Base-by-base conservation (phyloP, 2,113 vertebrate species). In the Todiramphus chloris region DNA sequence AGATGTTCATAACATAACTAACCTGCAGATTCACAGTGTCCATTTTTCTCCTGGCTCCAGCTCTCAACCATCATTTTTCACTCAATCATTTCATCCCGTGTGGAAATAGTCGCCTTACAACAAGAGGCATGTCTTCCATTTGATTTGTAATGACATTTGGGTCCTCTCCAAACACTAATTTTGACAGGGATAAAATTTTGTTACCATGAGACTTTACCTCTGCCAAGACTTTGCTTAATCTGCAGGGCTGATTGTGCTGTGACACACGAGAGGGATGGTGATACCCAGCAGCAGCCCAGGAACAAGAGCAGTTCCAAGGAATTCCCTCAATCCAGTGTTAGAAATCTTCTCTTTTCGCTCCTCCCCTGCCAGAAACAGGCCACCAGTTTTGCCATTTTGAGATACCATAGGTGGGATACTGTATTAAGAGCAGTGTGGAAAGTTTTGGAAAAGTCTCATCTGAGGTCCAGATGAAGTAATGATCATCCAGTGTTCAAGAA, bases 261-360 rank as follows among this genome's bases (percentile, higher is more conserved):
- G 88, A 27, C 82, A 70, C 21, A 30, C 0, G 4, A 30, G 44
- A 21, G 20, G n/a, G 74, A 4, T 33, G 59, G 51, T 48, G 74
- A 75, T 41, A 72, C 6, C 56, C 55, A 77, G 69, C 67, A 91
- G 82, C 31, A 69, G 16, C 41, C n/a, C 51, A 67, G 74, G 50
- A 68, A 67, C 0, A 0, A 58, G 9, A 90, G 44, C 4, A 1
- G 24, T 50, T 41, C 35, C 4, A 1, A 30, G 63, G 64, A 93
- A 90, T 77, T 81, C 63, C 76, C 35, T 4, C 39, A 0, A 1
- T 28, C 31, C 2, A 6, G 23, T 0, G 0, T 41, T 8, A 27
- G 67, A 35, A 63, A 83, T 55, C 41, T 83, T 41, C 19, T 58
- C 41, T 69, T 8, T 53, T 39, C 64, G 31, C 16, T 41, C 58